phyloP scores from a whole-genome alignment of 2,113 vertebrate species.

The Mellivora capensis region DNA sequence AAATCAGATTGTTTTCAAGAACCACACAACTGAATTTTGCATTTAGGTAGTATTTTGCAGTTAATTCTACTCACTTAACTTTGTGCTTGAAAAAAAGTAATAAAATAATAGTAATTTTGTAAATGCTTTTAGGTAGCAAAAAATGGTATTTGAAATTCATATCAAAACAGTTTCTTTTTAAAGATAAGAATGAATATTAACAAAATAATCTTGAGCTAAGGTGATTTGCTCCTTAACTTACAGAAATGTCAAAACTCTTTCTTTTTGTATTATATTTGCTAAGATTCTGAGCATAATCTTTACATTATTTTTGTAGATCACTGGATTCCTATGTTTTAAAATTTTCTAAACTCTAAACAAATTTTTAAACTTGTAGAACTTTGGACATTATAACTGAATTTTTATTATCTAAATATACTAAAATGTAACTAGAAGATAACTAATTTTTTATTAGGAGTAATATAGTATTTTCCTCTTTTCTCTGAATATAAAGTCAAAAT shows the following conservation, averaged over 20 bases:
- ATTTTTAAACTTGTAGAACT: not conserved
- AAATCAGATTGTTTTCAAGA: not conserved
- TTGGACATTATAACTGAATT: not conserved
- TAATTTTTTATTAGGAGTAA: not conserved
- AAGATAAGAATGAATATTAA: slow-evolving; percentile 30
- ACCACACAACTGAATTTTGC: not conserved
- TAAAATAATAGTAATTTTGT: not conserved
- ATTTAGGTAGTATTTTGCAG: slow-evolving; percentile 29
- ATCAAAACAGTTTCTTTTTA: not conserved
- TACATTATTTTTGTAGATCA: not conserved
- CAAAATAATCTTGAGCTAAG: slow-evolving; percentile 15
- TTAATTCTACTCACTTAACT: slow-evolving; percentile 35
- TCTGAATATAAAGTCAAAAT: not conserved
- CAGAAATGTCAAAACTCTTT: not conserved
- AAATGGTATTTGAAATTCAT: not conserved
- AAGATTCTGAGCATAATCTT: not conserved
- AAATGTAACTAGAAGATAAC: not conserved
- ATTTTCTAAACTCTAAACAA: not conserved
- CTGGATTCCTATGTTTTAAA: not conserved
- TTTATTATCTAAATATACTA: not conserved
- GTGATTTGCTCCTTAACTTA: slow-evolving; percentile 14
- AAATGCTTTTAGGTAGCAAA: not conserved
- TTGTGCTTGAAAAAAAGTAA: not conserved
- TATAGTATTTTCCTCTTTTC: not conserved
- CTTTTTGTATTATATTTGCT: not conserved